Evolutionary conservation across 2,888 invertebrate genomes (phyloP), one percentile per base, ranked within the genome.

Genomic region (Abrostola triplasia): DNA sequence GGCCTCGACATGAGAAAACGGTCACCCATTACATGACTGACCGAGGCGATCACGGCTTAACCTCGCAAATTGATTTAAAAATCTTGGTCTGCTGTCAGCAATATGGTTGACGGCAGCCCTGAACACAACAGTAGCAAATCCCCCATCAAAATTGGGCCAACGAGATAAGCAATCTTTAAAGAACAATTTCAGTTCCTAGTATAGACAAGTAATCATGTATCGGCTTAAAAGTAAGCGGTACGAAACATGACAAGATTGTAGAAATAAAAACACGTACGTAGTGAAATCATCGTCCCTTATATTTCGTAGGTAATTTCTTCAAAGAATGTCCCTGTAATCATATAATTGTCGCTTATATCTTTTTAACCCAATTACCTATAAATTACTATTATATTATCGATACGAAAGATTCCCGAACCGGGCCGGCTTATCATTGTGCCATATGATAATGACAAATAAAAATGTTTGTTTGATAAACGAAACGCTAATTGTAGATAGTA

Each of bases 321-420:
- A 54, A 75, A 62, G 49, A 62, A 38, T 42, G 9, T 35, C 11
- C 36, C 48, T 58, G 5, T 63, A 72, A 80, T 80, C 78, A 38
- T 59, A 50, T 64, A 55, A 58, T 52, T 58, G 47, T 36, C 38
- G 42, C 12, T 48, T 24, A 77, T 85, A 86, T 86, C 84, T 78
- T 64, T 52, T 81, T 90, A 92, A 90, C 91, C 91, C 85, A 90
- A 88, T 91, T 90, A 90, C 87, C 83, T 88, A 85, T 85, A 88
- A 90, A 88, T 90, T 87, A 89, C 81, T 83, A 83, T 80, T 78
- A 81, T 76, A 76, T 82, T 78, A 83, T 83, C 81, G 71, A 77
- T 79, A 79, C 55, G 76, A 81, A 81, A 81, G 74, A 74, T 71
- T 75, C 70, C 66, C 53, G 77, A 88, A 86, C 81, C 82, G 83